Conservation (phyloP, 2,797 vertebrate species). For the Amphiprion clarkii region DNA sequence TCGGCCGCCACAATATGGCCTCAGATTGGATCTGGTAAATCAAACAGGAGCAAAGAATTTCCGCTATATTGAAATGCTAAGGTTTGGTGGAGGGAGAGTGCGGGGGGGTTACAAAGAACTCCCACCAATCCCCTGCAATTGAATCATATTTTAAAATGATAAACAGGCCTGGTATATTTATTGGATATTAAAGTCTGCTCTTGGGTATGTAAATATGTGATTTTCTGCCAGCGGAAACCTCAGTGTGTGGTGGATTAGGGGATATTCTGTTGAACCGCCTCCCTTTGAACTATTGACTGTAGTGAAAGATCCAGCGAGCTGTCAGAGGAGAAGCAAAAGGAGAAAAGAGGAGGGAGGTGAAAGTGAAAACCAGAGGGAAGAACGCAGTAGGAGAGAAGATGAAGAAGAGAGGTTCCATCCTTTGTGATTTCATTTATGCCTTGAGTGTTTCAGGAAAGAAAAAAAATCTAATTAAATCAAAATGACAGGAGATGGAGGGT, state of each 20-base stretch:
- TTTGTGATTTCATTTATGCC: conserved; percentile 47
- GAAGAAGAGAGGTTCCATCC: background rate
- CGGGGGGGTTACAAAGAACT: background rate
- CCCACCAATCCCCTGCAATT: conserved; percentile 2
- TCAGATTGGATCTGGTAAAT: conserved; percentile 19
- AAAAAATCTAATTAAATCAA: conserved; percentile 40
- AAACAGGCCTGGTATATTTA: conserved; percentile 49
- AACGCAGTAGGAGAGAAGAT: conserved; percentile 12
- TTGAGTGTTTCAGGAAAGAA: conserved; percentile 37
- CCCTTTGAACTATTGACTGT: conserved; percentile 56
- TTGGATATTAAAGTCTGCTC: conserved; percentile 44
- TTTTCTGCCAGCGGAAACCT: conserved; percentile 30
- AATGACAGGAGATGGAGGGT: conserved; percentile 33
- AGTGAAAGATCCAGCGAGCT: conserved; percentile 33
- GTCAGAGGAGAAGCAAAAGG: conserved; percentile 3
- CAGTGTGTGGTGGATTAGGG: conserved; percentile 46
- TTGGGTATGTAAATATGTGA: conserved; percentile 50
- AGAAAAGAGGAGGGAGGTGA: conserved; percentile 16
- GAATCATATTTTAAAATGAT: conserved; percentile 18
- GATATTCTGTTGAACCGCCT: conserved; percentile 48
- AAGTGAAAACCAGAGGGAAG: conserved; percentile 14
- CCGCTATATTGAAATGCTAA: background rate
- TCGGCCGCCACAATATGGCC: too few species aligned
- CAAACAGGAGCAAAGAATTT: conserved; percentile 7
- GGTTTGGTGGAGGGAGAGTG: conserved; percentile 4